Evolutionary conservation across 2,113 vertebrate genomes (phyloP).

Genomic region (Hippocampus comes): DNA sequence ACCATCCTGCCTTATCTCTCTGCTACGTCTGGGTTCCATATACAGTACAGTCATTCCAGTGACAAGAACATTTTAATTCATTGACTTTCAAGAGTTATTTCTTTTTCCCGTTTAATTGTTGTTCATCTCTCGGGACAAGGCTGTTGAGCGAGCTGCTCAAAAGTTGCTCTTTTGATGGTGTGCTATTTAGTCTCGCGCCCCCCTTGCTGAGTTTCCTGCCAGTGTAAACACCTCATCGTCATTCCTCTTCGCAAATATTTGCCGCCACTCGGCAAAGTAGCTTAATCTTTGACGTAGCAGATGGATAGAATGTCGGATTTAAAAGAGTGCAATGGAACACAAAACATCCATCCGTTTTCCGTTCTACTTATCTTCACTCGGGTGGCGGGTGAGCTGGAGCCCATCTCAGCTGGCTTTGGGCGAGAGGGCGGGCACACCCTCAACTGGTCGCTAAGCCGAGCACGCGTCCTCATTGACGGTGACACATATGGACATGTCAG

Average conservation of each 20-base stretch:
- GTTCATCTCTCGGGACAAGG: background rate
- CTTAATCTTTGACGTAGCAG: conserved; percentile 2
- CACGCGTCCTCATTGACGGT: background rate
- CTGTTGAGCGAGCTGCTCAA: conserved; percentile 11
- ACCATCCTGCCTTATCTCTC: conserved; percentile 40
- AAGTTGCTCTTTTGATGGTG: conserved; percentile 39
- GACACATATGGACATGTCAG: background rate
- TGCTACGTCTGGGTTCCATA: conserved; percentile 53
- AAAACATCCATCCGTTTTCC: background rate
- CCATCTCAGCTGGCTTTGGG: no score
- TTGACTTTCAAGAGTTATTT: conserved; percentile 20
- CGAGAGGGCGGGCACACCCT: no score
- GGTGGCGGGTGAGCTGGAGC: no score
- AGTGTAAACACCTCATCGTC: conserved; percentile 41
- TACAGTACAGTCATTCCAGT: conserved; percentile 39
- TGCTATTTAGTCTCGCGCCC: conserved; percentile 49
- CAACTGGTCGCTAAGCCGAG: no score
- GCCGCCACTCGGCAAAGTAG: conserved; percentile 9
- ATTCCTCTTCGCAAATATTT: conserved; percentile 19
- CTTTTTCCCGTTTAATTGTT: conserved; percentile 14
- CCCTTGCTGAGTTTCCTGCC: conserved; percentile 25
- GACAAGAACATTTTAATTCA: conserved; percentile 30
- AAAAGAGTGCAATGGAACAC: background rate
- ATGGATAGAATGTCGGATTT: background rate
- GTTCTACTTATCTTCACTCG: no score